A percentile compares a stretch with the other conserved stretches of the same genome.
Evolutionary conservation across 2,888 invertebrate genomes (phyloP).

Genomic region (Platycheirus rosarum): DNA sequence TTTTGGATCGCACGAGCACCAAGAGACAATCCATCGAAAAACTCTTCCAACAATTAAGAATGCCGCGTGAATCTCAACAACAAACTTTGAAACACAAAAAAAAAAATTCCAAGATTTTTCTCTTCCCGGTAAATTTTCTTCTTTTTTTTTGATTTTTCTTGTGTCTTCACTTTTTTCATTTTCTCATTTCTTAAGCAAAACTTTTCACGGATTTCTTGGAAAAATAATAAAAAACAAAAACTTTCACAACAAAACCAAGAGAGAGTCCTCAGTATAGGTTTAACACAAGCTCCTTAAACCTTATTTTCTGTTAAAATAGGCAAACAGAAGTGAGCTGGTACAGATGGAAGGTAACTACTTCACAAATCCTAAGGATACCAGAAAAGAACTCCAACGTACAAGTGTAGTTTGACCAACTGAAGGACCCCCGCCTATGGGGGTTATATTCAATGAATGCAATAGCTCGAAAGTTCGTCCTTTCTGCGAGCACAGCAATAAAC

Average conservation of each 20-base stretch:
- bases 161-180: conserved; percentile 1
- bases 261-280: conserved; percentile 51
- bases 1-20: conserved; percentile 36
- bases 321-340: not conserved
- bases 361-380: conserved; percentile 3
- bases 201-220: conserved; percentile 59
- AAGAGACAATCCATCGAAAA: conserved; percentile 39
- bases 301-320: conserved; percentile 1
- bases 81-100: conserved; percentile 39
- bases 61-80: conserved; percentile 59
- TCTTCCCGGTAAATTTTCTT: conserved; percentile 13
- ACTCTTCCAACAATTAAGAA: conserved; percentile 71
- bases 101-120: conserved; percentile 7
- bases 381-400: conserved; percentile 45
- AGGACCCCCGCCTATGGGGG: conserved; percentile 1
- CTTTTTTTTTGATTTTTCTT: conserved; percentile 28
- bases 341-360: not conserved
- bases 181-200: conserved; percentile 27
- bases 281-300: conserved; percentile 28
- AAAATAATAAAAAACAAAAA: conserved; percentile 18
- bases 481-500: conserved; percentile 30
- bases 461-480: conserved; percentile 38
- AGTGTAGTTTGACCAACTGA: conserved; percentile 65
- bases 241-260: conserved; percentile 51
- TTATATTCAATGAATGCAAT: conserved; percentile 52